Evolutionary conservation across 2,797 vertebrate species (phyloP), one percentile per base, ranked within the genome.

Genomic region (Tinamus major): DNA sequence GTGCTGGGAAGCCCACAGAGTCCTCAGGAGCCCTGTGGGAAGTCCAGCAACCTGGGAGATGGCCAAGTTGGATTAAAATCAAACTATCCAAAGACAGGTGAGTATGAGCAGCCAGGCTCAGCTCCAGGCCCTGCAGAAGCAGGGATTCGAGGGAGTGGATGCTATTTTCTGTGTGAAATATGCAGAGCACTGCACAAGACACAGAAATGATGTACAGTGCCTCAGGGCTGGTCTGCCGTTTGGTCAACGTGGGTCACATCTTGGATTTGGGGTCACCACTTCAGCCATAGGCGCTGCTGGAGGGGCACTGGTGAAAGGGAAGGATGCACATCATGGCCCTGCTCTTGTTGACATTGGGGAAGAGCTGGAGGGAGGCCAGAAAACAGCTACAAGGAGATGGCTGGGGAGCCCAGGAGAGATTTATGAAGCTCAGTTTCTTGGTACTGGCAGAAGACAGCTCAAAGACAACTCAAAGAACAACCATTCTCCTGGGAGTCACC

Each of bases 41-140:
- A 89, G 68, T 42, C 61, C 75, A 77, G 69, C 10, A 87, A 71
- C 18, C 72, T 0, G 0, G 14, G 51, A 88, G 86, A 29, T 24
- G 17, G 10, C 56, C 65, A 33, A 79, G 68, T 78, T 67, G 44
- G 69, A 64, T 85, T 85, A 41, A 92, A 90, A 82, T 10, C 53
- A 82, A 87, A 63, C 4, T 29, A 62, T 37, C 18, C 58, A 48
- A n/a, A 2, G 3, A 29, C 16, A 21, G 48, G 10, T 53, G 39
- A 65, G 61, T 3, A 1, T 0, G 0, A 35, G 31, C 11, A 63
- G 49, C 37, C 39, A 67, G 58, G 49, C 29, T 78, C 9, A 4
- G 77, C n/a, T 68, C 51, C 35, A 68, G 17, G 7, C 15, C 48
- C 33, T 1, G 1, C 10, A 21, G 23, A 19, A 49, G 65, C n/a